Evolutionary conservation across 2,888 invertebrate species (phyloP), one percentile per base, ranked within the genome.

Genomic region (Lissocephala sabroskyi): DNA sequence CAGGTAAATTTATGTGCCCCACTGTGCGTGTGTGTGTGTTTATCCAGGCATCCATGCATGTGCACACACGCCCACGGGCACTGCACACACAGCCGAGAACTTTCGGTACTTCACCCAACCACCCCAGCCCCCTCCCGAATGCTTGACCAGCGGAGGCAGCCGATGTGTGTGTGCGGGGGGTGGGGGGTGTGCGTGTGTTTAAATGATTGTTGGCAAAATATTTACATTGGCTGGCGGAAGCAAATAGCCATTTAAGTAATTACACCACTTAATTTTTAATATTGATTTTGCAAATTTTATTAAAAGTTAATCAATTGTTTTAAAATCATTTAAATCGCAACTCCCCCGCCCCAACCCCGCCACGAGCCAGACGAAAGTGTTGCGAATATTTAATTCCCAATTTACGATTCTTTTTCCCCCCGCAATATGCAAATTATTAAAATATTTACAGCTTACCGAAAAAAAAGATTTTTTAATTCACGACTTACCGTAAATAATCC

Each of bases 291-390:
- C 70, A 76, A 70, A 63, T 77, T 60, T 63, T 65, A 77, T 77
- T 74, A 70, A 74, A 77, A 77, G 61, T 68, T 77, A 63, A 71
- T 74, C 75, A 77, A 77, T 74, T 74, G 66, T 65, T 74, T 65
- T n/a, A n/a, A n/a, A n/a, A n/a, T n/a, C n/a, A n/a, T n/a, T n/a
- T n/a, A n/a, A n/a, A n/a, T n/a, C n/a, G n/a, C n/a, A 65, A 65
- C 61, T 66, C 57, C 3, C 23, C 23, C 3, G 7, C 4, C 23
- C 23, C 30, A 52, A 40, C 42, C 35, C 40, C 39, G 11, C 1
- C 49, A 54, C 29, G n/a, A 33, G 30, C 14, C 40, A 40, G 29
- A 29, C 33, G 23, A 11, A 26, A 18, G n/a, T n/a, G n/a, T n/a
- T n/a, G n/a, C n/a, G n/a, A n/a, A n/a, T n/a, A n/a, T n/a, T n/a